Percentiles rank a stretch among this genome's conserved stretches.
These are phyloP conservation scores for Acanthiza pusilla DNA, from an alignment of 2,797 vertebrate genomes.

Conservation along the genomic window DNA sequence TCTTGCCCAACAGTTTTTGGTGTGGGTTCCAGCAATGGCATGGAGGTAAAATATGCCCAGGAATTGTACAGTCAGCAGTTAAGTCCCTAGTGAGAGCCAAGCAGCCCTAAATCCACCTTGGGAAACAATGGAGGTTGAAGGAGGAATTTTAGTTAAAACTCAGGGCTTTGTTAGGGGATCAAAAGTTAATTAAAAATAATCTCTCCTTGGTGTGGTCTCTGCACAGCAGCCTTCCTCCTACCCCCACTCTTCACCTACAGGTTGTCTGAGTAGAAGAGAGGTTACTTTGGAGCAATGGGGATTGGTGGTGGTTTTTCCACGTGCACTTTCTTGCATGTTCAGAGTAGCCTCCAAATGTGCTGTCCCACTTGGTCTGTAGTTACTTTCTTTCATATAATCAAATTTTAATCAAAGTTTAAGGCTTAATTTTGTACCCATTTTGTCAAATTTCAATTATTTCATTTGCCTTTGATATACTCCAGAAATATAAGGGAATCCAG, in stretches of 20 bases:
- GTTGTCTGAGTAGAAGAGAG: background rate
- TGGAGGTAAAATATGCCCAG: background rate
- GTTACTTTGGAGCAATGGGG: background rate
- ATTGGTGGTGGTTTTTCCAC: background rate
- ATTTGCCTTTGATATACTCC: background rate
- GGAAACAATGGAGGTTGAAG: background rate
- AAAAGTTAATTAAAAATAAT: conserved; percentile 41
- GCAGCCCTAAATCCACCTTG: background rate
- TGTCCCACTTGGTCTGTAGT: background rate
- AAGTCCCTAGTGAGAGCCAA: background rate
- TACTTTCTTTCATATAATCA: background rate
- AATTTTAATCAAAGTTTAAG: background rate
- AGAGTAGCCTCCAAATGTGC: background rate
- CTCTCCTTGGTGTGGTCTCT: background rate
- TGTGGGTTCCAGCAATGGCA: background rate
- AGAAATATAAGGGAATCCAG: fast-evolving
- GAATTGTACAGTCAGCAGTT: conserved; percentile 24
- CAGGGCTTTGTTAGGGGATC: conserved; percentile 23
- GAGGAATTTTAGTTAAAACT: conserved; percentile 6
- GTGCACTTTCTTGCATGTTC: background rate
- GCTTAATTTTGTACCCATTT: background rate
- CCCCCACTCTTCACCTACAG: background rate
- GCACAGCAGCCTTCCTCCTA: background rate
- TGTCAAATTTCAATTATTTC: background rate
- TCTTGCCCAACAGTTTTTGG: background rate